Evolutionary conservation across 2,888 invertebrate species (phyloP), one percentile per base, ranked within the genome.

Genomic region (Colletes collaris): DNA sequence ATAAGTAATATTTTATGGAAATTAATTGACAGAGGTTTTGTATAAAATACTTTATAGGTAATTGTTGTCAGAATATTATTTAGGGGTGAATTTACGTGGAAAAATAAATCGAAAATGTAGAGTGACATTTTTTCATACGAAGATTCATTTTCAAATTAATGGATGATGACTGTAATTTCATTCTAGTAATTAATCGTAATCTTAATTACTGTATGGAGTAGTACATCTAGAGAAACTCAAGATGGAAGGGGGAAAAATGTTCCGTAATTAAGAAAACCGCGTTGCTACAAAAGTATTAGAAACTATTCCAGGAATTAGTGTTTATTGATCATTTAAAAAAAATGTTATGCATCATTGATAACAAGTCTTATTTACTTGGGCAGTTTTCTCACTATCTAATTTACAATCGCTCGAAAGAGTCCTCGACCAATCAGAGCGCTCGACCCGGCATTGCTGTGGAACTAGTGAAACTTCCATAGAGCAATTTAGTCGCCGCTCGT

Each of bases 401-500:
- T 46, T 79, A 75, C 80, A 70, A 52, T 40, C 52, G 80, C 56
- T 70, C 73, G 71, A 74, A 82, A 60, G 55, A 64, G 46, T 62
- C 37, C n/a, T 74, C 66, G 56, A 63, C 79, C 81, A 84, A 84
- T 86, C 79, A 64, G 73, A 76, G 50, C 70, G 79, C 69, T 71
- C 37, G 70, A 60, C 71, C 74, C 78, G 56, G 64, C 68, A 27
- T 56, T 73, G 50, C 27, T 46, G 75, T 81, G 81, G 27, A 27
- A 27, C 27, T 27, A 27, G 27, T 27, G 27, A 27, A 73, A 50
- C n/a, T 59, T 68, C 59, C 55, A 55, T 72, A 10, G 49, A n/a
- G 65, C 53, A 55, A 53, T 86, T 86, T 74, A 86, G 85, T 86
- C 84, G 79, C 78, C 71, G 81, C 72, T 86, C 67, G 69, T 80